Conservation (phyloP, 2,113 vertebrate genomes). For the Spilogale gracilis region DNA sequence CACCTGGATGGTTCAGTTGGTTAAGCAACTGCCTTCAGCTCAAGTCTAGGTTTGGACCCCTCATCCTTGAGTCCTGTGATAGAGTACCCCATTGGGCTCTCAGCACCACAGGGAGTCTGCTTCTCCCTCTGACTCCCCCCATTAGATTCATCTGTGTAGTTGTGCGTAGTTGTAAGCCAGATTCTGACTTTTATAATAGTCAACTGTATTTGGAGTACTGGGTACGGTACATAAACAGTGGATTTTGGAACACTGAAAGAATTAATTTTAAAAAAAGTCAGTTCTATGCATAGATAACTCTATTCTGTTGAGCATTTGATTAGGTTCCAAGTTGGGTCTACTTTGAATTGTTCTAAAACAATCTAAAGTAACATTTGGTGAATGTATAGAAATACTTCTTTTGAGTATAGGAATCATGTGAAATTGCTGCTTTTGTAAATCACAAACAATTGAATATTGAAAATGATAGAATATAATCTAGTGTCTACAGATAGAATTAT, state of each 20-base stretch:
- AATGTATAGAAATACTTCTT: not conserved
- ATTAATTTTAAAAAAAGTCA: not conserved
- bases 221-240: no score
- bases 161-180: not conserved
- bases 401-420: not conserved
- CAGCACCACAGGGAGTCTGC: no score
- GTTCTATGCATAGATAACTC: not conserved
- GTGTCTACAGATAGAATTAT: not conserved
- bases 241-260: no score
- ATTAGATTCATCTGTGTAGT: not conserved
- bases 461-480: not conserved
- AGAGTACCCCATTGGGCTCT: no score
- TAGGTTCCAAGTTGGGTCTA: not conserved
- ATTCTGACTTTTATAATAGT: not conserved
- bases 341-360: not conserved
- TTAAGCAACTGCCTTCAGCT: no score
- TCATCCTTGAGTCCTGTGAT: no score
- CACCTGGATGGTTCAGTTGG: no score
- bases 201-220: not conserved
- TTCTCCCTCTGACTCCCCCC: no score
- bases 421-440: not conserved
- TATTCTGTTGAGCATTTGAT: not conserved
- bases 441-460: not conserved
- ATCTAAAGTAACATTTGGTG: not conserved
- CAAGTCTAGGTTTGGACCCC: no score